A percentile compares a stretch with the other conserved stretches of the same genome.
These are phyloP conservation scores for Picus viridis DNA, from an alignment of 2,797 vertebrate species.

Conservation along the genomic window DNA sequence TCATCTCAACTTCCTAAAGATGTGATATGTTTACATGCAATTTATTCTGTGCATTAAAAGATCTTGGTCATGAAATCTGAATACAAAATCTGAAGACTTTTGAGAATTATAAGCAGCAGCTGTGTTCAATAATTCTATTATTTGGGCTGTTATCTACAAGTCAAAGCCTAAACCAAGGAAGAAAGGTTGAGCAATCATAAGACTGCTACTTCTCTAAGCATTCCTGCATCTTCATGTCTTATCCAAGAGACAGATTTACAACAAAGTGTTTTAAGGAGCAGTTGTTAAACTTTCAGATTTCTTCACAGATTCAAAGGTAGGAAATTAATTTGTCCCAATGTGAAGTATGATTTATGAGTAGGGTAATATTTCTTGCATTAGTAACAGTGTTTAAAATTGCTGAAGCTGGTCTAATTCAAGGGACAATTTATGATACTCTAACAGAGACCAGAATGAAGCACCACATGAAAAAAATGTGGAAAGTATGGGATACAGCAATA, in stretches of 20 bases:
- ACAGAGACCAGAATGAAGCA: conserved; percentile 26
- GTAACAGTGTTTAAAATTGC: not conserved
- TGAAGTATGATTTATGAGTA: not conserved
- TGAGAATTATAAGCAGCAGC: not conserved
- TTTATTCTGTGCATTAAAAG: not conserved
- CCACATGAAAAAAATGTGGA: conserved; percentile 23
- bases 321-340: not conserved
- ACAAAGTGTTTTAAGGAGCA: not conserved
- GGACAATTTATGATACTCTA: not conserved
- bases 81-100: not conserved
- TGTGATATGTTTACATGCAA: not conserved
- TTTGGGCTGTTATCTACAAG: not conserved
- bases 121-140: not conserved
- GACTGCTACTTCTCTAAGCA: not conserved
- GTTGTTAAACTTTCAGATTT: not conserved
- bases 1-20: not conserved
- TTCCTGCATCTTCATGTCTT: fast-evolving
- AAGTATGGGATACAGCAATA: conserved; percentile 17
- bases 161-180: not conserved
- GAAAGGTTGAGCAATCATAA: not conserved
- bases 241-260: not conserved
- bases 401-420: conserved; percentile 24
- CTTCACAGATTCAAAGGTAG: not conserved
- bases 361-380: not conserved
- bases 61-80: not conserved